phyloP scores from a whole-genome alignment of 2,888 invertebrate species.

The Heteromurus nitidus region DNA sequence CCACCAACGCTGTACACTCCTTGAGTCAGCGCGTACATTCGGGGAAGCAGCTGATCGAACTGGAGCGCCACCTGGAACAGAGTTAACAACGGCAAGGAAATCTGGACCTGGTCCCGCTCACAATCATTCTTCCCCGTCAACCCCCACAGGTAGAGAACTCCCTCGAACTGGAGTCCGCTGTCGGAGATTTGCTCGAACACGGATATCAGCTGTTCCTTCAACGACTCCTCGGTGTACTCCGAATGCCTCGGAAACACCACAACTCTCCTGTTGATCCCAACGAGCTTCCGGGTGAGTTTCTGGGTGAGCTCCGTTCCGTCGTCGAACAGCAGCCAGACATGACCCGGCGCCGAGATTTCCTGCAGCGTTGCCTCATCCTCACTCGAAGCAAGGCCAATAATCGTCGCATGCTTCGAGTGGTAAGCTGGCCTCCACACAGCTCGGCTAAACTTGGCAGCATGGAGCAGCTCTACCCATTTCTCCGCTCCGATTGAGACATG shows the following conservation, averaged over 20 bases:
- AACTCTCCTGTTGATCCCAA: not conserved
- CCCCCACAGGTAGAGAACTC: no score
- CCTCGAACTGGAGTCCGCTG: no score
- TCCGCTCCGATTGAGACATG: not conserved
- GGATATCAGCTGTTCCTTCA: not conserved
- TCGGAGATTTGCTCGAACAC: no score
- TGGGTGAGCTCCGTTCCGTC: not conserved
- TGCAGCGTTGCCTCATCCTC: no score
- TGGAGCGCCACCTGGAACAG: not conserved
- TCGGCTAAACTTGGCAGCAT: not conserved
- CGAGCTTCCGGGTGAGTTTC: no score
- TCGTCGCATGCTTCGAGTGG: not conserved
- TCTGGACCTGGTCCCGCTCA: not conserved
- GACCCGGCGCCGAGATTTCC: not conserved
- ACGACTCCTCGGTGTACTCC: not conserved
- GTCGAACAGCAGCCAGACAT: not conserved
- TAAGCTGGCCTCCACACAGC: not conserved
- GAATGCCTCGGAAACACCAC: not conserved
- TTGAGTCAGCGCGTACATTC: constrained; percentile 9
- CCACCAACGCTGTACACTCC: not conserved
- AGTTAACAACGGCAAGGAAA: constrained; percentile 15
- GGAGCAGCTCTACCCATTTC: not conserved
- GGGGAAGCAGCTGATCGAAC: not conserved
- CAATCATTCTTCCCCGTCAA: no score
- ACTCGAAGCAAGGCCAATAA: not conserved